Evolutionary conservation across 35 echinoderm and acorn worm species (phyloP).

Genomic region (Patiria miniata): DNA sequence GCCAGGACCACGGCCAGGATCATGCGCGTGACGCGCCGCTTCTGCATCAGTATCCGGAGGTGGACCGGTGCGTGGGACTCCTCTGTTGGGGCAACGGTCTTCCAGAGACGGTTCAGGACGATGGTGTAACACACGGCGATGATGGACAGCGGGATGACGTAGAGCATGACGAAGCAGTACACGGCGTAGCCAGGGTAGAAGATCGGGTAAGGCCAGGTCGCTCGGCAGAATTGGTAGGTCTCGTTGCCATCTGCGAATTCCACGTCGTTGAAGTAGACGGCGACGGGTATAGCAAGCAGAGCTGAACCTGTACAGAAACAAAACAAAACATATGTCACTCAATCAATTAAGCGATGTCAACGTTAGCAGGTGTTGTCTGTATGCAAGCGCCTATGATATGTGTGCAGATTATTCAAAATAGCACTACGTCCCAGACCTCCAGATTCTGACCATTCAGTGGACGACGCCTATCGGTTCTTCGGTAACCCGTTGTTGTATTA

Average conservation of each 20-base stretch:
- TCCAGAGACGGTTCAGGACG: conserved; percentile 78
- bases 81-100: conserved; percentile 59
- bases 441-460: no score
- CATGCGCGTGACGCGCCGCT: conserved; percentile 82
- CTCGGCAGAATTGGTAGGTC: conserved; percentile 23
- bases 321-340: no score
- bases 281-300: conserved; percentile 66
- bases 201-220: conserved; percentile 58
- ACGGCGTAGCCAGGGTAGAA: conserved; percentile 55
- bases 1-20: conserved; percentile 81
- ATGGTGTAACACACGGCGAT: conserved; percentile 81
- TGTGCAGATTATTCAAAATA: no score
- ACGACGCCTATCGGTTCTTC: no score
- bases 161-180: conserved; percentile 63
- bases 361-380: no score
- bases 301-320: conserved; percentile 55
- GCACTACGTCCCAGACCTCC: no score
- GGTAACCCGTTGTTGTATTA: no score
- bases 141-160: conserved; percentile 72
- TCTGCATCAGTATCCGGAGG: conserved; percentile 62
- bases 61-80: conserved; percentile 35
- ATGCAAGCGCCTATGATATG: no score
- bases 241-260: neutral
- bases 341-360: no score
- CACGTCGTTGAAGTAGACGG: conserved; percentile 66